Conservation (phyloP, 2,888 invertebrate species). For the Standfussiana lucernea region DNA sequence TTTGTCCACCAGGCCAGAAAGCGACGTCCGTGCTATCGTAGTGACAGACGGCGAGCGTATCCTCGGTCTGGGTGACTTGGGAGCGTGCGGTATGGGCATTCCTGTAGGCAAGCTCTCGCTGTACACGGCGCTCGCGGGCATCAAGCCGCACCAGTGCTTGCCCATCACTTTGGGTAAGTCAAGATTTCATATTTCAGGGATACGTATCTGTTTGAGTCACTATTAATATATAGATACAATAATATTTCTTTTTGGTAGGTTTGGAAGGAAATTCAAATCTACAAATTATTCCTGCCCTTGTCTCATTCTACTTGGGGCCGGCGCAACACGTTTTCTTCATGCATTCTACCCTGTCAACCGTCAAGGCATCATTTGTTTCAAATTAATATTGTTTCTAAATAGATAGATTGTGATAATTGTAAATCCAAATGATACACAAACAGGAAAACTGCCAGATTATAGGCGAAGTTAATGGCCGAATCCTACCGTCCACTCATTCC, state of each 20-base stretch:
- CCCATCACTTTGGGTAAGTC: constrained; percentile 96
- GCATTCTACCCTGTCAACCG: too few relatives aligned
- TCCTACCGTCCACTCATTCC: background rate
- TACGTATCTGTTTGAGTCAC: background rate
- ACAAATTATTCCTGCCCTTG: too few relatives aligned
- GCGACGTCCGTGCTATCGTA: constrained; percentile 96
- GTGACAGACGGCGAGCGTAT: constrained; percentile 99
- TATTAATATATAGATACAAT: background rate
- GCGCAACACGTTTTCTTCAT: too few relatives aligned
- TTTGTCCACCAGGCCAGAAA: constrained; percentile 93
- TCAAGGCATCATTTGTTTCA: too few relatives aligned
- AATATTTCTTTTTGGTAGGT: background rate
- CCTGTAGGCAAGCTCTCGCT: constrained; percentile 99
- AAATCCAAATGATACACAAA: background rate
- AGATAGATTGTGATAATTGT: background rate
- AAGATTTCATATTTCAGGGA: background rate
- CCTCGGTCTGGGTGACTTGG: constrained; percentile 98
- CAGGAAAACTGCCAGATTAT: background rate
- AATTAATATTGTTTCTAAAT: background rate
- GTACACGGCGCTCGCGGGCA: constrained; percentile 99
- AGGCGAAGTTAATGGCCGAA: background rate
- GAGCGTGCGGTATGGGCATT: constrained; percentile 99
- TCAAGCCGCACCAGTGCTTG: constrained; percentile 98
- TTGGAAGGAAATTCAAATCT: background rate
- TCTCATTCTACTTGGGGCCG: too few relatives aligned